Evolutionary conservation across 2,888 invertebrate species (phyloP).

Genomic region (Ophion ventricosus): DNA sequence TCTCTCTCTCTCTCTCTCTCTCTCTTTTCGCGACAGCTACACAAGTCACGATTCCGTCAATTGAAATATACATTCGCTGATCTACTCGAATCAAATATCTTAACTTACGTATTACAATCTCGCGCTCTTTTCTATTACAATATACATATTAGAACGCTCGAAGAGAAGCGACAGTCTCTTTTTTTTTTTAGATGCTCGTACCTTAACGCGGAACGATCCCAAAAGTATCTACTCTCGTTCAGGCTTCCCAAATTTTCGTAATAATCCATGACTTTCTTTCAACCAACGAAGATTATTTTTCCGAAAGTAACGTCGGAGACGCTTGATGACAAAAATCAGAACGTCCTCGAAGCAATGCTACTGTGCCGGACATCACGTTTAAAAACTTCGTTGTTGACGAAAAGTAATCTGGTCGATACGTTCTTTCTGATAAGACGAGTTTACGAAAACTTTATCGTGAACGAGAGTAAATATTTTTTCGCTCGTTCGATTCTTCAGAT

Average conservation of each 20-base stretch:
- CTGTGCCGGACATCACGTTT: background rate
- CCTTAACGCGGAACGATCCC: background rate
- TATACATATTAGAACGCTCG: constrained; percentile 18
- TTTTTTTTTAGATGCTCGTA: background rate
- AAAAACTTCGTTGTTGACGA: background rate
- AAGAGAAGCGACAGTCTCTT: background rate
- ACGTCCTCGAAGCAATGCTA: background rate
- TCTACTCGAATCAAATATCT: constrained; percentile 26
- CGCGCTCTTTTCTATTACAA: constrained; percentile 23
- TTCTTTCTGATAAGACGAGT: background rate
- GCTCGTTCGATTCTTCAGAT: background rate
- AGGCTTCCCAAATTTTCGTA: background rate
- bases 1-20: too few relatives aligned
- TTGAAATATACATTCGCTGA: constrained; percentile 14
- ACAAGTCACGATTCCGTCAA: constrained; percentile 34
- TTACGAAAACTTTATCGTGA: background rate
- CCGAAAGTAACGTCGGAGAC: background rate
- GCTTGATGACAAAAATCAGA: background rate
- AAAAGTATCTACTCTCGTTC: background rate
- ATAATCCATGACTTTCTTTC: background rate
- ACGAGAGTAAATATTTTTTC: background rate
- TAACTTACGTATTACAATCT: constrained; percentile 48
- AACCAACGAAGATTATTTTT: background rate
- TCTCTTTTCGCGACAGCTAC: background rate
- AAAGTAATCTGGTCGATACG: background rate